Evolutionary conservation across 64 coral and sea anemone genomes (phyloP), one percentile per base, ranked within the genome.

Genomic region (Stichodactyla helianthus): DNA sequence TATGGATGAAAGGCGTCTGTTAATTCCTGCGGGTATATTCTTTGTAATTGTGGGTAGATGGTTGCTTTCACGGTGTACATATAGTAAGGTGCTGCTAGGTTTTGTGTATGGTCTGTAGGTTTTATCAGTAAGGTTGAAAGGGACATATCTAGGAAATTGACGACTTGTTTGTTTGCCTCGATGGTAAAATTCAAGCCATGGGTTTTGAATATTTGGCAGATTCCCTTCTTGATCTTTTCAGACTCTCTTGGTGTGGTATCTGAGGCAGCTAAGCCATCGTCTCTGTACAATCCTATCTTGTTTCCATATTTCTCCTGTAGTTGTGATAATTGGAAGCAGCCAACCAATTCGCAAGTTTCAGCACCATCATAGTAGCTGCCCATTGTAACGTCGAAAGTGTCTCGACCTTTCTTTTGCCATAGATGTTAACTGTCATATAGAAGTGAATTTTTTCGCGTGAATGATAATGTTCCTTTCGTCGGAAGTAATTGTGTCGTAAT

Each of bases 401-500:
- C 79, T 31, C 51, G 2, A 8, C 23, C 14, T 57, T 88, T 88
- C 71, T 88, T 88, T 50, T 88, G 76, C 74, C 87, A 88, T 62
- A 26, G 22, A 81, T 81, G 76, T 20, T 82, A 16, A 6, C 81
- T 82, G 77, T 82, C 17, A 25, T 53, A 20, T n/a, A 82, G 87
- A 15, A 82, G 77, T 2, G 55, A 88, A n/a, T 88, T 79, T 50
- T 88, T 88, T n/a, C 12, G 76, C 84, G 22, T 68, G 59, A 6
- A 51, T 86, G 44, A 68, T 86, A 10, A 83, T 83, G 84, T 86
- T 68, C 68, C 77, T 82, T 64, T 88, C 59, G 87, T 88, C 87
- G 55, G 22, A 5, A 9, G 77, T 82, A 19, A 88, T 82, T 22
- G 25, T 60, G 77, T 64, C 87, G n/a, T 82, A 68, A 55, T 8